These are phyloP conservation scores for Drosophila parvula DNA, from an alignment of 1,140 invertebrate genomes.

Conservation along the genomic window DNA sequence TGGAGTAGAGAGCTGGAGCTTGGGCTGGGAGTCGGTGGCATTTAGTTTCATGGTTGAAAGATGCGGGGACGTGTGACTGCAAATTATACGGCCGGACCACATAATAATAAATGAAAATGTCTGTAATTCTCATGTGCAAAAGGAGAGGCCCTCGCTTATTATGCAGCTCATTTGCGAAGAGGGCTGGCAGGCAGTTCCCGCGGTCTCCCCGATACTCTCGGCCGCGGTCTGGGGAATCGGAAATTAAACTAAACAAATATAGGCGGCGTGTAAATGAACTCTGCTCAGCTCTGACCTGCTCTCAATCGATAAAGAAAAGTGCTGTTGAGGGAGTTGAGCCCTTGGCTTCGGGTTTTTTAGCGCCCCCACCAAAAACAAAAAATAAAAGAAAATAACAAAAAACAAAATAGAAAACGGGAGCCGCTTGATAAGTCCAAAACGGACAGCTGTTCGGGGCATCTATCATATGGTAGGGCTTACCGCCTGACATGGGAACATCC, in stretches of 20 bases:
- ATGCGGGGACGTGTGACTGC: conserved; percentile 56
- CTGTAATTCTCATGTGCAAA: conserved; percentile 76
- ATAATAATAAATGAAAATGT: conserved; percentile 82
- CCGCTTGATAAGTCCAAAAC: conserved; percentile 62
- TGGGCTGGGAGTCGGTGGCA: conserved; percentile 44
- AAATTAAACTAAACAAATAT: conserved; percentile 78
- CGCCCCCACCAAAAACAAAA: not conserved
- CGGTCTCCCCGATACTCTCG: conserved; percentile 8
- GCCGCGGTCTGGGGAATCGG: conserved; percentile 50
- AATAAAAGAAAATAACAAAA: too few species aligned
- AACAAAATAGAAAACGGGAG: conserved; percentile 24
- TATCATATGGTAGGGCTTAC: conserved; percentile 71
- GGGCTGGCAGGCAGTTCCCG: conserved; percentile 36
- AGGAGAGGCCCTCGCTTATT: conserved; percentile 63
- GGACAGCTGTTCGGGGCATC: conserved; percentile 72
- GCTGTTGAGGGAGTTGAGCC: conserved; percentile 44
- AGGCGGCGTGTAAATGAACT: conserved; percentile 74
- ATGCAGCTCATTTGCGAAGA: conserved; percentile 73
- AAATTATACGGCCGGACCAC: conserved; percentile 73
- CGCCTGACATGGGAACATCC: conserved; percentile 75
- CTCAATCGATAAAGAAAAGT: conserved; percentile 53
- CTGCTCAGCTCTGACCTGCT: conserved; percentile 57
- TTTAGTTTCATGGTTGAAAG: conserved; percentile 58
- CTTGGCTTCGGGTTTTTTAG: conserved; percentile 22
- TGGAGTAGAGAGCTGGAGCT: not conserved